Evolutionary conservation across 64 coral and sea anemone species (phyloP).

Genomic region (Trachythela sp.): DNA sequence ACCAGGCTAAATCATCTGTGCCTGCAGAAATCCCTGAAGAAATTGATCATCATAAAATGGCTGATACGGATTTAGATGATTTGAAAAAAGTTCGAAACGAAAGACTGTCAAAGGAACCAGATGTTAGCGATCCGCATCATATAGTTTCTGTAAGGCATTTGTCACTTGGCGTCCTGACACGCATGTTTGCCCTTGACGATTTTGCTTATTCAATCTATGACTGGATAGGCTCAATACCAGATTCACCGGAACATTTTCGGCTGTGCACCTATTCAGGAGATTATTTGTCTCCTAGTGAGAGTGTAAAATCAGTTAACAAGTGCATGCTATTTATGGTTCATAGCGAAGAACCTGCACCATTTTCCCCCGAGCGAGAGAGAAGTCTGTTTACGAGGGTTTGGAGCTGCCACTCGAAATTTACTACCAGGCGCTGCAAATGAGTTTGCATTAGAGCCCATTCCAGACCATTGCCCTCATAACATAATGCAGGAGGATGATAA

Average conservation of each 20-base stretch:
- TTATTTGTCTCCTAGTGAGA: background rate
- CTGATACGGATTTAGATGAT: no score
- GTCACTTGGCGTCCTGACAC: background rate
- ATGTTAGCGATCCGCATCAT: background rate
- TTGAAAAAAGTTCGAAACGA: no score
- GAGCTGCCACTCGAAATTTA: background rate
- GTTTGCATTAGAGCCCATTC: background rate
- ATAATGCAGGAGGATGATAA: no score
- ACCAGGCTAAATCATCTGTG: background rate
- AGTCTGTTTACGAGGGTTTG: background rate
- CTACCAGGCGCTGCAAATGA: no score
- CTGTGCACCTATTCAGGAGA: background rate
- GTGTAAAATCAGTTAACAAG: background rate
- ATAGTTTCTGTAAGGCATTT: background rate
- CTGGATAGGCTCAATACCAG: background rate
- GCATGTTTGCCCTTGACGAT: background rate
- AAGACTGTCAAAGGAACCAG: background rate
- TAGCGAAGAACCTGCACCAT: background rate
- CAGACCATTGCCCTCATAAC: no score
- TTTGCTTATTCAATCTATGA: background rate
- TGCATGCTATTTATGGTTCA: background rate
- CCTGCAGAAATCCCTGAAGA: background rate
- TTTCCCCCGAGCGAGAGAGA: background rate
- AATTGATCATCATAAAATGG: no score
- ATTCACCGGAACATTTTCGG: background rate